These are phyloP conservation scores for Metopolophium dirhodum DNA, from an alignment of 1,140 invertebrate genomes.

Conservation along the genomic window DNA sequence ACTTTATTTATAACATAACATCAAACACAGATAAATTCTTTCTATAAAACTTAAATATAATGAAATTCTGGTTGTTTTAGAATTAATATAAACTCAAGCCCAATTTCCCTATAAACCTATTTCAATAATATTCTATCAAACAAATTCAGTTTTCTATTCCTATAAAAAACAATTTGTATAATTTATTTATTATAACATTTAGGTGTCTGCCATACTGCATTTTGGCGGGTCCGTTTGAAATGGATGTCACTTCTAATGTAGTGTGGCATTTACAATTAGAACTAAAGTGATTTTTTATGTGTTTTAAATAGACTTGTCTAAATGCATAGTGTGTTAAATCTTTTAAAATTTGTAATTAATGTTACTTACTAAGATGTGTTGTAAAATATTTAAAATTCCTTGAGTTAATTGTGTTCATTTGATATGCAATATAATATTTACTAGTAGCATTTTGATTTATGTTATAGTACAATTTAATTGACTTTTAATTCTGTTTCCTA, in stretches of 20 bases:
- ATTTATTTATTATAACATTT: background rate
- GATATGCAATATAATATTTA: background rate
- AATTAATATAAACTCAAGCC: too few relatives aligned
- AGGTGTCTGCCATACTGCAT: background rate
- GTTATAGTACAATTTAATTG: background rate
- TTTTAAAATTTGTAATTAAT: background rate
- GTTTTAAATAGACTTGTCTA: background rate
- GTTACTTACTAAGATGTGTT: background rate
- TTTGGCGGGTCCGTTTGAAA: background rate
- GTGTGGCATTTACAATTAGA: background rate
- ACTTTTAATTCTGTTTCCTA: background rate
- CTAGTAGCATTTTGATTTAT: background rate
- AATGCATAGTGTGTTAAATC: background rate
- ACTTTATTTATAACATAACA: background rate
- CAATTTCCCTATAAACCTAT: background rate
- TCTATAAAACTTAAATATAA: background rate
- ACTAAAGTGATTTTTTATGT: background rate
- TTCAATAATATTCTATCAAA: background rate
- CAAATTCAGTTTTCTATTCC: background rate
- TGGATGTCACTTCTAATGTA: background rate
- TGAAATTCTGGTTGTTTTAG: background rate
- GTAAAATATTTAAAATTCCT: background rate
- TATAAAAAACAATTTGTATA: background rate
- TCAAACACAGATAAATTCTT: background rate
- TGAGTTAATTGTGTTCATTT: background rate